phyloP scores from a whole-genome alignment of 2,888 invertebrate genomes.

The Lomographa bimaculata region DNA sequence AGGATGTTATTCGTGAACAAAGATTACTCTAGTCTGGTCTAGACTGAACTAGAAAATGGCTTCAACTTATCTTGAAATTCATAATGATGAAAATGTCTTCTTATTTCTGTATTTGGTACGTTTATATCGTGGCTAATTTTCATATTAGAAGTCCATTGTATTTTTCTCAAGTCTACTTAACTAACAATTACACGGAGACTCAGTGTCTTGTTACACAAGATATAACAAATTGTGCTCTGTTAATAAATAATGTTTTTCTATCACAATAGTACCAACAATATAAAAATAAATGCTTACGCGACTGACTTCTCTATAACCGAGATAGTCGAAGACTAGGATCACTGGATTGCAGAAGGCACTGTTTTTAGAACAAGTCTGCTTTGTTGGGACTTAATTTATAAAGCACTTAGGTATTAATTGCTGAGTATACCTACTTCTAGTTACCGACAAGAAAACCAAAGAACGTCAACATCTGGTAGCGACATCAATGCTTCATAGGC shows the following conservation, averaged over 20 bases:
- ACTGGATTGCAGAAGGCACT: constrained; percentile 79
- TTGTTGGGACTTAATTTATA: constrained; percentile 9
- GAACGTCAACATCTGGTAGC: no score
- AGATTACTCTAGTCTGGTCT: no score
- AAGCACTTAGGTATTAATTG: constrained; percentile 11
- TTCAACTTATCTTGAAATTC: no score
- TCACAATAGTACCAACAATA: constrained; percentile 70
- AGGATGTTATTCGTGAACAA: no score
- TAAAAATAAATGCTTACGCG: constrained; percentile 81
- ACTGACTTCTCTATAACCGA: constrained; percentile 57
- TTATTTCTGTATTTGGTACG: no score
- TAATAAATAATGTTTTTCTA: constrained; percentile 54
- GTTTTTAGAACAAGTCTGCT: constrained; percentile 33
- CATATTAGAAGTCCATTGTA: constrained; percentile 41
- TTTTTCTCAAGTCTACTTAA: constrained; percentile 37
- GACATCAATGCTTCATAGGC: no score
- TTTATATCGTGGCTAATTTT: no score
- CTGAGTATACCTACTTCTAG: constrained; percentile 5
- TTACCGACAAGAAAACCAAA: constrained; percentile 1
- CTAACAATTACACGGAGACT: constrained; percentile 38
- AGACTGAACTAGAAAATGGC: neutral
- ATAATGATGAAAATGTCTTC: no score
- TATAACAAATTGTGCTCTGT: constrained; percentile 54
- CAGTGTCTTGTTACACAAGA: constrained; percentile 58
- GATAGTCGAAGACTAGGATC: constrained; percentile 75